Percentiles rank a stretch among this genome's conserved stretches.
Conservation (phyloP, 2,888 invertebrate species). For the Nomada lathburiana region DNA sequence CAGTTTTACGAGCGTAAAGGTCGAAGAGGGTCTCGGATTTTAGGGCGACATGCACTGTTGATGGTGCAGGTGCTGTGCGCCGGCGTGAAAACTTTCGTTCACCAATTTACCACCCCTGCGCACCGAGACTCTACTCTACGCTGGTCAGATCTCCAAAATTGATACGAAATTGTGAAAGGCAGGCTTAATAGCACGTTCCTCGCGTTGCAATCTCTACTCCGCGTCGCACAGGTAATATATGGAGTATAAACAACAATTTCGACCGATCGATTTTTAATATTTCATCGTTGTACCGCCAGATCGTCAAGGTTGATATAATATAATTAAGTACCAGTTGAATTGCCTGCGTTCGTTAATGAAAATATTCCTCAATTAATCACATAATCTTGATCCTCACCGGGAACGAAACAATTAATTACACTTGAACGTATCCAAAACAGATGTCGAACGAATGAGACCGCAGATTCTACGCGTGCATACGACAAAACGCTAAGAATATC, state of each 20-base stretch:
- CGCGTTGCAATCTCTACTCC: no score
- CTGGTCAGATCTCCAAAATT: not conserved
- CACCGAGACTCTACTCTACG: constrained; percentile 20
- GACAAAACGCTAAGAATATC: not conserved
- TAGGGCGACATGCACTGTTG: constrained; percentile 73
- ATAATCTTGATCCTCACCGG: not conserved
- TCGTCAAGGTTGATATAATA: no score
- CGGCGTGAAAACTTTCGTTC: constrained; percentile 45
- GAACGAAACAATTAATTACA: no score
- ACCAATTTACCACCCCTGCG: constrained; percentile 38
- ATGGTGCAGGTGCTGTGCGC: constrained; percentile 70
- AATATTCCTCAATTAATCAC: not conserved
- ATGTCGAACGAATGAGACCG: not conserved
- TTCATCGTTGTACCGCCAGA: no score
- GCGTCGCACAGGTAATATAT: no score
- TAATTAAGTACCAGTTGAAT: no score
- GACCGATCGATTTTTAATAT: no score
- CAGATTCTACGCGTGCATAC: not conserved
- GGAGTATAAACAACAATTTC: no score
- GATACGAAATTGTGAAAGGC: no score
- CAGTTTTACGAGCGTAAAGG: constrained; percentile 71
- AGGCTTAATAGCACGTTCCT: no score
- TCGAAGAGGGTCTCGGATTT: constrained; percentile 56
- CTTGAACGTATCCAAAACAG: not conserved
- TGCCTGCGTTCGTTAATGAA: no score